These are phyloP conservation scores for Sus cebifrons DNA, from an alignment of 2,797 vertebrate species.

Conservation along the genomic window DNA sequence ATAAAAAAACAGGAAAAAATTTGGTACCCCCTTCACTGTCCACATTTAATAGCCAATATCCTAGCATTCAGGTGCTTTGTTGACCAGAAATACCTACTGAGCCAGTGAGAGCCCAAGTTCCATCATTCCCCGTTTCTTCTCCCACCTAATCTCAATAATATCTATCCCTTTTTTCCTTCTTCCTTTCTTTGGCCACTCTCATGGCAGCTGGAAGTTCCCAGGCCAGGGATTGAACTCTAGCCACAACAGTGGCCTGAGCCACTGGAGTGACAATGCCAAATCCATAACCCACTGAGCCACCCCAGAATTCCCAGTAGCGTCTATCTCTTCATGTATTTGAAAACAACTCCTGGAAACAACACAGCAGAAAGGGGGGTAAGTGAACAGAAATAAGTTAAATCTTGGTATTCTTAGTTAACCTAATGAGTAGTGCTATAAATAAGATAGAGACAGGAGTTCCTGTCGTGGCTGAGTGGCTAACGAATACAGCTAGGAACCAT, in stretches of 20 bases:
- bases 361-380: background rate
- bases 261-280: no score
- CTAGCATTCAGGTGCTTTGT: background rate
- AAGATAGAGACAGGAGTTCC: background rate
- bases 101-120: background rate
- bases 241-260: no score
- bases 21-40: background rate
- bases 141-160: background rate
- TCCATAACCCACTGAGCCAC: no score
- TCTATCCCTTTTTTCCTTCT: background rate
- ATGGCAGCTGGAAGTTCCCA: no score
- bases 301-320: background rate
- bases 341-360: background rate
- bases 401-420: background rate
- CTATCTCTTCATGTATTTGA: background rate
- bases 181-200: no score
- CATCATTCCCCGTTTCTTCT: background rate
- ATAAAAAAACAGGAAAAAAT: background rate
- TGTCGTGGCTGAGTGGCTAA: no score
- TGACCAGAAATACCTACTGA: background rate
- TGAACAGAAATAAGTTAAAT: background rate
- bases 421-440: background rate
- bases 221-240: no score
- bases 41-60: background rate
- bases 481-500: no score